These are phyloP conservation scores for Pycnonotus jocosus DNA, from an alignment of 2,113 vertebrate genomes.

Conservation along the genomic window DNA sequence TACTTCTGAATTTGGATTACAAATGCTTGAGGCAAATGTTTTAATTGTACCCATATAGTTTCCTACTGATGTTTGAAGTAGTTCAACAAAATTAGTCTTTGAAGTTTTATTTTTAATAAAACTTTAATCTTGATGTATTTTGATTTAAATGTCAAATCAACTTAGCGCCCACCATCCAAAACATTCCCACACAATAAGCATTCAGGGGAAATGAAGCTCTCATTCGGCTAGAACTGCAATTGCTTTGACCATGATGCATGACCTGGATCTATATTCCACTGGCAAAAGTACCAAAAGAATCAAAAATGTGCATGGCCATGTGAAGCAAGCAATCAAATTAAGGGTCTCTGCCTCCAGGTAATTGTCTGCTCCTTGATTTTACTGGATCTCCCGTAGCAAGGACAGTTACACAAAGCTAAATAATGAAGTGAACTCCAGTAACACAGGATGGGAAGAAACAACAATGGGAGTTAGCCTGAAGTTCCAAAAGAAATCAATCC, in stretches of 20 bases:
- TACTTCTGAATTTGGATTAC: neutral
- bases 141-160: neutral
- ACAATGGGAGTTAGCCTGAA: neutral
- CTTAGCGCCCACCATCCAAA: neutral
- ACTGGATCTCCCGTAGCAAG: neutral
- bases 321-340: neutral
- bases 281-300: neutral
- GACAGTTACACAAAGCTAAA: neutral
- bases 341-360: neutral
- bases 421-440: neutral
- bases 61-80: neutral
- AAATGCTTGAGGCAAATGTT: neutral
- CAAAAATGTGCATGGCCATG: neutral
- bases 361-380: neutral
- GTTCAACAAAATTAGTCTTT: neutral
- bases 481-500: neutral
- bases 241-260: neutral
- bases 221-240: neutral
- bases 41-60: neutral
- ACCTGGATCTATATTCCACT: neutral
- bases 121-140: neutral
- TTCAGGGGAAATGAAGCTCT: neutral
- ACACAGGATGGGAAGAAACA: neutral
- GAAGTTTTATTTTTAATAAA: slow-evolving; percentile 24
- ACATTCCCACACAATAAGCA: neutral